Base-by-base conservation (phyloP, 2,888 invertebrate genomes). In the Watsonalla cultraria region DNA sequence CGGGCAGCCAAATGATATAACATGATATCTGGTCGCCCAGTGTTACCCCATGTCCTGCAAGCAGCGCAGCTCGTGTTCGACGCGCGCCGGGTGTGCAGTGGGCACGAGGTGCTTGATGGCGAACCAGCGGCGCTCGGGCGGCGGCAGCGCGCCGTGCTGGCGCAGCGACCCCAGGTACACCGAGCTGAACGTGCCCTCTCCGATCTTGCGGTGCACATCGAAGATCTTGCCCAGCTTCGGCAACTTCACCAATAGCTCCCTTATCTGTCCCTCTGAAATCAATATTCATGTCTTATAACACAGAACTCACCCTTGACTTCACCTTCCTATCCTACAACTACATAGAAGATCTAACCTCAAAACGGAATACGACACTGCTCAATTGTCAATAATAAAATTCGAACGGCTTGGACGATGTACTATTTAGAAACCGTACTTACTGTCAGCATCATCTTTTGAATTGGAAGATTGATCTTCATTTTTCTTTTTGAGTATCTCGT, bases 61-160 rank as follows among this genome's bases (percentile, higher is more conserved):
- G 75, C 96, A 97, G 61, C 93, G 92, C 52, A 97, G 84, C 85
- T 97, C 97, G 69, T 94, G 94, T 74, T 95, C 94, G 53, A 97
- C 94, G 58, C 97, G 91, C 48, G 93, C 93, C 0, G 97, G 97
- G 78, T 96, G 96, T 60, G 95, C 95, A 2, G 97, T 97, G 5
- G 97, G 97, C 63, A 97, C 94, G 51, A 97, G 92, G 85, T 97
- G 96, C 78, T 97, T 97, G 55, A 97, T 92, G 4, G 97, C 97
- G 86, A 94, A 96, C 81, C 93, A 91, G 61, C 93, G 91, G 51
- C 92, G 92, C 53, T 86, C 76, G 6, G 79, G 61, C 0, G 84
- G 78, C 0, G 90, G 78, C 57, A 91, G 61, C 7, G 59, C 55
- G 0, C 77, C 58, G 39, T 87, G 84, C 60, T 88, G 84, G 75